These are phyloP conservation scores for Phrynocephalus guinanensis DNA, from an alignment of 2,797 vertebrate genomes.

Conservation along the genomic window DNA sequence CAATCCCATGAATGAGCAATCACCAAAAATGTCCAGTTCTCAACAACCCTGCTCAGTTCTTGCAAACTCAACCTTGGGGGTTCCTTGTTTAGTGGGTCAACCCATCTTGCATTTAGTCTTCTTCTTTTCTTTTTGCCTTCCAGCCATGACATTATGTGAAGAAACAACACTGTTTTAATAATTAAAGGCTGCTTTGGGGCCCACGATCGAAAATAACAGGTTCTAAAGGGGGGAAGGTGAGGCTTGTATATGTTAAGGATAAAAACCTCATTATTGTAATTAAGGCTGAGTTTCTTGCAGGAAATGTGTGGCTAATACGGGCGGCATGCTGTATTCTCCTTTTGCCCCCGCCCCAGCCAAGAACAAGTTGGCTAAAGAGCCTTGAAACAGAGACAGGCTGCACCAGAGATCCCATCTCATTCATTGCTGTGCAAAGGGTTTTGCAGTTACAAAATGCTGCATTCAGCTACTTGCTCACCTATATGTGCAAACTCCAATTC, in stretches of 20 bases:
- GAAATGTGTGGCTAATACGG: conserved; percentile 44
- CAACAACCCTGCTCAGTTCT: too few species aligned
- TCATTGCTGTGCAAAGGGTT: conserved; percentile 47
- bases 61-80: too few species aligned
- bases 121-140: background rate
- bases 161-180: conserved; percentile 14
- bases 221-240: conserved; percentile 48
- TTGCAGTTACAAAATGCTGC: conserved; percentile 45
- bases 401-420: background rate
- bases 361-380: conserved; percentile 34
- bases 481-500: background rate
- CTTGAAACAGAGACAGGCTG: background rate
- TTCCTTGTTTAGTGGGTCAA: too few species aligned
- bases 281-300: conserved; percentile 29
- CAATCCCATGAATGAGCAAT: background rate
- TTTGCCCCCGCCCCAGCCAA: conserved; percentile 43
- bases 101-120: too few species aligned
- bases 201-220: conserved; percentile 52
- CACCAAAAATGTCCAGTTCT: background rate
- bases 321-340: background rate
- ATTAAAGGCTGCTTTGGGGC: conserved; percentile 35
- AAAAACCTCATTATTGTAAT: conserved; percentile 39
- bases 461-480: conserved; percentile 23
- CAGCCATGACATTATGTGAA: conserved; percentile 35
- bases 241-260: conserved; percentile 22